Percentiles rank a stretch among this genome's conserved stretches.
These are phyloP conservation scores for Cryptoblepharus egeriae DNA, from an alignment of 2,797 vertebrate genomes.

Conservation along the genomic window DNA sequence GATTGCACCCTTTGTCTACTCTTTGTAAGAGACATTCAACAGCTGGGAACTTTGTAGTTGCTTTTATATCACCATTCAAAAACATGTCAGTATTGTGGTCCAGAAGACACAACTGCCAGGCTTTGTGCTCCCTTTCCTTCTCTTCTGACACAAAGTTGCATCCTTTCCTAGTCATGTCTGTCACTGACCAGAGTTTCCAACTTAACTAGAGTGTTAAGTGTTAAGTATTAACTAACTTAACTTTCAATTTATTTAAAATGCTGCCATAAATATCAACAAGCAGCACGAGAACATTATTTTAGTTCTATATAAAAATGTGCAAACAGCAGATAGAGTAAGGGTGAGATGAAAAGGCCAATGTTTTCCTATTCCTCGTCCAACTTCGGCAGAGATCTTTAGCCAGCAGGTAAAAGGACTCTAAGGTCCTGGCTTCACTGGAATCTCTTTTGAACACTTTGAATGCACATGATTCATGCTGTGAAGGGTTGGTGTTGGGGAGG, in stretches of 20 bases:
- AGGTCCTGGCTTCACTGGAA: too few relatives aligned
- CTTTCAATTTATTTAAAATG: neutral
- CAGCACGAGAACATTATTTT: too few relatives aligned
- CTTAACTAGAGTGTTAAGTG: too few relatives aligned
- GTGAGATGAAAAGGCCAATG: neutral
- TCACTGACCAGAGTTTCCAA: neutral
- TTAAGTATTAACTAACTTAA: too few relatives aligned
- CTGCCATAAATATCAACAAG: neutral
- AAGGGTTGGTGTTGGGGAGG: too few relatives aligned
- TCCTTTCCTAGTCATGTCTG: neutral
- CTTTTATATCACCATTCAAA: neutral
- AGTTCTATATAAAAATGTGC: too few relatives aligned
- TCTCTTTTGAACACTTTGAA: too few relatives aligned
- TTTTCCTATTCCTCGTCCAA: too few relatives aligned
- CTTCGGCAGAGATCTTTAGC: neutral
- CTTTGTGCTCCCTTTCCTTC: neutral
- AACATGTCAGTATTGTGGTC: neutral
- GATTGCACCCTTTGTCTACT: too few relatives aligned
- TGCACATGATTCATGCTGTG: too few relatives aligned
- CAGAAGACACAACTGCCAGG: neutral
- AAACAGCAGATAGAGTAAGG: too few relatives aligned
- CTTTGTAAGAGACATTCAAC: neutral
- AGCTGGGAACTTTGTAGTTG: neutral
- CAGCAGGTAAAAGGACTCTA: neutral
- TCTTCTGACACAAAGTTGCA: neutral